A percentile compares a stretch with the other conserved stretches of the same genome.
phyloP scores from a whole-genome alignment of 2,888 invertebrate species.

The Microplitis manilae region DNA sequence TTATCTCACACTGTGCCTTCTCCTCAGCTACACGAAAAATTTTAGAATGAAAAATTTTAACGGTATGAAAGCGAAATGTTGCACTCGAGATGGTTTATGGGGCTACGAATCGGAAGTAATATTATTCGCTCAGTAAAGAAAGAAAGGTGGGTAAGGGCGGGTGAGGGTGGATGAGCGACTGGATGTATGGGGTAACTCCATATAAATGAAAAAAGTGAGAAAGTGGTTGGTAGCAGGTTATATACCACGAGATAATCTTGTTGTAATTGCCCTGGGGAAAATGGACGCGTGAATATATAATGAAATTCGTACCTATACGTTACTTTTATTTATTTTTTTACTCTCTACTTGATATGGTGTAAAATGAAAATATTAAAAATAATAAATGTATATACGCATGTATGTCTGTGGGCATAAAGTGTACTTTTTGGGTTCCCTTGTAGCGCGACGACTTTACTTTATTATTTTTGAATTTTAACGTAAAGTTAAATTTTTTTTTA shows the following conservation, averaged over 20 bases:
- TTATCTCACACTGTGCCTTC: conserved; percentile 35
- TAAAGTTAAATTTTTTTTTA: neutral
- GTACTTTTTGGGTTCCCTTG: neutral
- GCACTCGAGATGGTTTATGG: conserved; percentile 41
- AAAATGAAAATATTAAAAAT: conserved; percentile 16
- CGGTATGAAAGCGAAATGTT: conserved; percentile 32
- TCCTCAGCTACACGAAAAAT: conserved; percentile 20
- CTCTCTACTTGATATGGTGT: neutral
- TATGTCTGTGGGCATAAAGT: neutral
- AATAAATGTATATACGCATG: neutral
- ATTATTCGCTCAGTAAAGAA: conserved; percentile 38
- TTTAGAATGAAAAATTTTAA: conserved; percentile 35
- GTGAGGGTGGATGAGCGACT: neutral
- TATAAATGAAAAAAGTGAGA: neutral
- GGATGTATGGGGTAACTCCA: neutral
- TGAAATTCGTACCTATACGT: conserved; percentile 37
- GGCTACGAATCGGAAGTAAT: conserved; percentile 43
- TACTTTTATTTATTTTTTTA: neutral
- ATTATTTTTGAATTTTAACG: neutral
- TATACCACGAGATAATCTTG: conserved; percentile 42
- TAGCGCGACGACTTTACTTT: neutral
- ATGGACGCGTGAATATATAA: conserved; percentile 40
- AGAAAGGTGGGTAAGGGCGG: conserved; percentile 6
- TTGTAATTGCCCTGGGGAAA: conserved; percentile 42
- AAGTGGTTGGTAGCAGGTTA: conserved; percentile 17